Evolutionary conservation across 2,113 vertebrate species (phyloP), one percentile per base, ranked within the genome.

Genomic region (Cololabis saira): DNA sequence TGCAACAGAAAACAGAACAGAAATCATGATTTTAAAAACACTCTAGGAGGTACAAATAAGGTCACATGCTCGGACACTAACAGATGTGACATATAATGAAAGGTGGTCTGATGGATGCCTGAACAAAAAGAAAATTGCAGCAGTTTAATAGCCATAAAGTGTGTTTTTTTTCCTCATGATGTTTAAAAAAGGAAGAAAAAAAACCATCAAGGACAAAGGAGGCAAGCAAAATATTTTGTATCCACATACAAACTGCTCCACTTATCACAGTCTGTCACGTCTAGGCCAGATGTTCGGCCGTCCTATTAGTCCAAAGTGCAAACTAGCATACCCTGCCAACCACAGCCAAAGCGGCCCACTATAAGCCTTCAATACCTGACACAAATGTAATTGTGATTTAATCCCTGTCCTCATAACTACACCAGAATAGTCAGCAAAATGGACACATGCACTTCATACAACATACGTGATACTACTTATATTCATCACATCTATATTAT

Each of bases 331-430:
- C 40, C 24, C 65, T 45, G 52, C 75, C 70, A 68, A 24, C 42
- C 33, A 12, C 43, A 9, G 69, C 63, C 76, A 78, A 69, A 71
- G 80, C 85, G 76, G 71, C 61, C 17, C 49, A 61, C 62, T 89
- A 89, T 89, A 89, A 92, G 77, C 90, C 57, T 50, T 61, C 74
- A 71, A n/a, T 71, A 81, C 74, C 59, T 82, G 51, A 84, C 77
- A 82, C 63, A 91, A 90, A 91, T 90, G 83, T 84, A 78, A 90
- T 87, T 89, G 81, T 81, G 76, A 87, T 83, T 85, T 88, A 90
- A 91, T 87, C 90, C 82, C 37, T 40, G 14, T 57, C 54, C 30
- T 42, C 61, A 64, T 59, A 50, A 71, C 30, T 21, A 44, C 49
- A 67, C n/a, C 45, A 42, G 14, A 56, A 78, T n/a, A 56, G 56